Percentiles rank a stretch among this genome's conserved stretches.
phyloP scores from a whole-genome alignment of 2,797 vertebrate genomes.

The Malurus splendens region DNA sequence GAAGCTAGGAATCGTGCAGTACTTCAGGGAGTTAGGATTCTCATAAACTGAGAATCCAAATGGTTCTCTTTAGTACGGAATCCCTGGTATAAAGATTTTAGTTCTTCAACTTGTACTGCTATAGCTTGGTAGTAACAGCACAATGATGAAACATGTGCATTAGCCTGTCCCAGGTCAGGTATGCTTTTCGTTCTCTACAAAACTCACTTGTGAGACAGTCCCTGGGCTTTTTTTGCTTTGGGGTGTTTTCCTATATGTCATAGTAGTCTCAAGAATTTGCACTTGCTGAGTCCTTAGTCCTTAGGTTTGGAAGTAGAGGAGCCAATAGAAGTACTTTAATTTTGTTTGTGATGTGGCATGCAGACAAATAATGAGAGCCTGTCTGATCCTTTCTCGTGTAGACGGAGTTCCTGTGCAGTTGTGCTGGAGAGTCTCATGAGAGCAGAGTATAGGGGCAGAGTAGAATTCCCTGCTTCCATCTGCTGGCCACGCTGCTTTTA shows the following conservation, averaged over 20 bases:
- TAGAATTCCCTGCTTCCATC: not conserved
- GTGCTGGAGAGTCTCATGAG: not conserved
- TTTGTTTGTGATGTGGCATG: not conserved
- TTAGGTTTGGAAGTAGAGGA: not conserved
- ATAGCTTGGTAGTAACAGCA: not conserved
- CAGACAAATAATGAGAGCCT: not conserved
- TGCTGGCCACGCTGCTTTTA: not conserved
- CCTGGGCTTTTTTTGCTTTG: not conserved
- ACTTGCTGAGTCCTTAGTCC: not conserved
- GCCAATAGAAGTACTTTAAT: not conserved
- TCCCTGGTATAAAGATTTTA: not conserved
- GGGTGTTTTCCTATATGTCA: not conserved
- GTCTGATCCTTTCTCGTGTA: not conserved
- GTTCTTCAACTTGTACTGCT: not conserved
- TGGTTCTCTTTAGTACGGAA: not conserved
- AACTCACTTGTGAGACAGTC: not conserved
- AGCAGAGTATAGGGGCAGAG: not conserved
- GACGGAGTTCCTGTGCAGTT: not conserved
- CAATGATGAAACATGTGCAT: not conserved
- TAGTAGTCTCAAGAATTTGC: not conserved
- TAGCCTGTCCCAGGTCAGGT: not conserved
- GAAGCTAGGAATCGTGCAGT: not conserved
- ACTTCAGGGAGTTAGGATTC: not conserved
- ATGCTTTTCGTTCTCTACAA: not conserved
- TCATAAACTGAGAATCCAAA: not conserved